Base-by-base conservation (phyloP, 2,888 invertebrate species). In the Lapara coniferarum region DNA sequence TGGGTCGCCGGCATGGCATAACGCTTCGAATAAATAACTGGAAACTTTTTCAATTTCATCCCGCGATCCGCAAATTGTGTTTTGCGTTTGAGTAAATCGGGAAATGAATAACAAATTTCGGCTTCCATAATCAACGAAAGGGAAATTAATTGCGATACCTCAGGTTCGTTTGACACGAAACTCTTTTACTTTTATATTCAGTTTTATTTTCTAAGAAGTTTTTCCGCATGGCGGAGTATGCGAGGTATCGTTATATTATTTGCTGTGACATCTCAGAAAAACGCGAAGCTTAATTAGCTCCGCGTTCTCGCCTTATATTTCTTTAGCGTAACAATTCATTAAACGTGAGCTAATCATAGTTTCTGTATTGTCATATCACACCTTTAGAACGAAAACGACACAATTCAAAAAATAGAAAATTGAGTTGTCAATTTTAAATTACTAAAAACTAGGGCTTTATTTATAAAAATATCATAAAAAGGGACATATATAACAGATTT, bases 11-110 rank as follows among this genome's bases (percentile, higher is more conserved):
- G 85, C 86, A 81, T 81, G 80, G 82, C 78, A 84, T 86, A 86
- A 85, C 86, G 88, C 77, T 89, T 84, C 86, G 89, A 91, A 92
- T 92, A 92, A 92, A 92, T 91, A 91, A 91, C 89, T 85, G 86
- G 84, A 91, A 92, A 92, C 90, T 92, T 92, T 92, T 92, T 92
- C 92, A 92, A 92, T 92, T 92, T 91, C 89, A 91, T 86, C 88
- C 86, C 83, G 78, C 87, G 86, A 90, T 88, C 88, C 88, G 84
- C 87, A 92, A 92, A 92, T 92, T 92, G 91, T 92, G 87, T 92
- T 92, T 91, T 90, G 88, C 90, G 89, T 89, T 87, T 89, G 86
- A 90, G 88, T 90, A 91, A 91, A 91, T 91, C 88, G 86, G 83
- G 87, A 83, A 90, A 91, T 89, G 89, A 89, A 92, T 91, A 90